Conservation (phyloP, 1,140 invertebrate species). For the Coboldia fuscipes region DNA sequence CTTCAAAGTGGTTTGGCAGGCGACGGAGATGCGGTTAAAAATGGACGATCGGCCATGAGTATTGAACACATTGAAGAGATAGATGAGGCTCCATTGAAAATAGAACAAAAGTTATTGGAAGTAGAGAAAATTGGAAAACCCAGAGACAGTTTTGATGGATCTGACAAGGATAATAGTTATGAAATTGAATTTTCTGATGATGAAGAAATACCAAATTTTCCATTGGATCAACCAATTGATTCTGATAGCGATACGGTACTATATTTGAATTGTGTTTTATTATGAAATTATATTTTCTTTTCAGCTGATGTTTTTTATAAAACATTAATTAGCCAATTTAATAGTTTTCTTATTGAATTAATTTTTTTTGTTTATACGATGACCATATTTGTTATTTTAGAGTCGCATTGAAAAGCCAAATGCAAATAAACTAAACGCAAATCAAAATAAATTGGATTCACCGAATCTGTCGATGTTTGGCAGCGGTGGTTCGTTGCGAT, state of each 20-base stretch:
- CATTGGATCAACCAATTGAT: constrained; percentile 19
- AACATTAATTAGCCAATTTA: neutral
- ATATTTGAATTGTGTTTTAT: too few species aligned
- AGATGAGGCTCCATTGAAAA: constrained; percentile 11
- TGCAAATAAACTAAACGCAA: constrained; percentile 14
- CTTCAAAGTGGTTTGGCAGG: too few species aligned
- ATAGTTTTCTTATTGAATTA: too few species aligned
- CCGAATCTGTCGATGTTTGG: constrained; percentile 8
- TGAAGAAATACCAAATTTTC: constrained; percentile 28
- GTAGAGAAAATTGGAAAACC: constrained; percentile 1
- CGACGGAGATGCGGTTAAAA: neutral
- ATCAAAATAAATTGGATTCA: constrained; percentile 12
- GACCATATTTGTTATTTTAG: constrained; percentile 7
- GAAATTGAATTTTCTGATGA: constrained; percentile 51
- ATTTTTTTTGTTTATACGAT: too few species aligned
- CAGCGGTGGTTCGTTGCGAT: too few species aligned
- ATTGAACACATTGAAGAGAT: constrained; percentile 1
- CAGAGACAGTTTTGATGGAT: constrained; percentile 35
- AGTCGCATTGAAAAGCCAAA: constrained; percentile 18
- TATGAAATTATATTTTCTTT: too few species aligned
- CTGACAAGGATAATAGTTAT: constrained; percentile 33
- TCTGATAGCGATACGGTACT: constrained; percentile 23
- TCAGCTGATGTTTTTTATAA: neutral
- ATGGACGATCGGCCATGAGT: neutral
- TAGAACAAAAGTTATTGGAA: neutral